A percentile compares a stretch with the other conserved stretches of the same genome.
phyloP scores from a whole-genome alignment of 2,113 vertebrate genomes.

The Sturnus vulgaris region DNA sequence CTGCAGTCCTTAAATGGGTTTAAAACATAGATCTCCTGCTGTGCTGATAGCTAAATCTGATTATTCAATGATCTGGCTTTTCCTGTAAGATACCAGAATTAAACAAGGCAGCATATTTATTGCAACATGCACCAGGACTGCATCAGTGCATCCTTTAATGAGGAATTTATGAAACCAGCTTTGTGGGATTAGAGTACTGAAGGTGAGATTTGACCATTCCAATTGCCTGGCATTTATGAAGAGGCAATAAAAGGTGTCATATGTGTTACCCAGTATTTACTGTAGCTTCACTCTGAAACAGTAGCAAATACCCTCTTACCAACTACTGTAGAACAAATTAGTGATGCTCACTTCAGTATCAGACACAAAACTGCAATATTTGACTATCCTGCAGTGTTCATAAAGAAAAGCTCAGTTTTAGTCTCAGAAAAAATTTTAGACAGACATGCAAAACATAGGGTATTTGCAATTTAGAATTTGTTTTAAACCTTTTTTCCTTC shows the following conservation, averaged over 20 bases:
- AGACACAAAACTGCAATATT: not conserved
- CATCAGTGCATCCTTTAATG: conserved; percentile 28
- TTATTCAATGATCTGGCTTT: conserved; percentile 70
- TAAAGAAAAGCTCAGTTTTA: not conserved
- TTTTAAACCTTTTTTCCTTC: not conserved
- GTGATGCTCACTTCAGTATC: not conserved
- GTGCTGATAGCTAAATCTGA: conserved; percentile 69
- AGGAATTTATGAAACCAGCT: conserved; percentile 42
- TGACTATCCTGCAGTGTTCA: not conserved
- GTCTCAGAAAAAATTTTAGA: not conserved
- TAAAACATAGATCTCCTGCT: conserved; percentile 63
- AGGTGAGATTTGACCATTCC: conserved; percentile 5
- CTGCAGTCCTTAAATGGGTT: conserved; percentile 60
- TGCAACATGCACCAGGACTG: not conserved
- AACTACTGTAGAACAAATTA: not conserved
- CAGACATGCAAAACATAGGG: not conserved
- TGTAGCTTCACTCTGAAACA: not conserved
- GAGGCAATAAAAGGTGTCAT: not conserved
- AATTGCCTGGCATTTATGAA: not conserved
- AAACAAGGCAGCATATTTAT: conserved; percentile 54
- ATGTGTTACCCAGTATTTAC: not conserved
- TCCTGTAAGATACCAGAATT: conserved; percentile 59
- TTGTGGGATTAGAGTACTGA: conserved; percentile 9
- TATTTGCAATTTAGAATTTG: not conserved
- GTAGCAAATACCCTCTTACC: not conserved